Evolutionary conservation across 2,113 vertebrate species (phyloP).

Genomic region (Columba janthina): DNA sequence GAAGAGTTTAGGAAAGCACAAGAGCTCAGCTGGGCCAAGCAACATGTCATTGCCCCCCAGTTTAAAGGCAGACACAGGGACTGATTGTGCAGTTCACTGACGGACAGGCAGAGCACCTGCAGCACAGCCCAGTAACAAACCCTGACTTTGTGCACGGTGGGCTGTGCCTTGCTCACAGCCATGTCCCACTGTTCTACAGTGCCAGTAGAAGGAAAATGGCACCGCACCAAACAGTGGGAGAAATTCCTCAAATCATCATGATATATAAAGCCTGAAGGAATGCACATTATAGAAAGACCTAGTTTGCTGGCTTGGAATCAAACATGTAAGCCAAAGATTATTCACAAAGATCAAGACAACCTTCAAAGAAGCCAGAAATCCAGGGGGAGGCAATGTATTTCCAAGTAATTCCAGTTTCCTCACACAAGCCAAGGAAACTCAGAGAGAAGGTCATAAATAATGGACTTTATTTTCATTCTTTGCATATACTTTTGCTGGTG

Average conservation of each 20-base stretch:
- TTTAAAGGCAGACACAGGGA: neutral
- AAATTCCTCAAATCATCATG: conserved; percentile 13
- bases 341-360: conserved; percentile 56
- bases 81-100: accelerated
- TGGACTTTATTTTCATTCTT: conserved; percentile 40
- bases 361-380: conserved; percentile 64
- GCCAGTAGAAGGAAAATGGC: neutral
- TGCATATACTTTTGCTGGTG: conserved; percentile 6
- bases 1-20: neutral
- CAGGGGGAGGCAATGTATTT: conserved; percentile 21
- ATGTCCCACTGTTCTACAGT: neutral
- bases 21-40: neutral
- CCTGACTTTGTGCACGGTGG: neutral
- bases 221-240: neutral
- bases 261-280: conserved; percentile 31
- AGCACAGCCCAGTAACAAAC: neutral
- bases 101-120: accelerated
- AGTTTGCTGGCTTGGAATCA: conserved; percentile 49
- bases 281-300: conserved; percentile 18
- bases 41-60: no score
- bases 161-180: neutral
- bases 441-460: conserved; percentile 46
- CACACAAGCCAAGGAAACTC: conserved; percentile 8
- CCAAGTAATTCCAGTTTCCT: conserved; percentile 19
- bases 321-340: conserved; percentile 30